Base-by-base conservation (phyloP, 2,888 invertebrate genomes). In the Agrochola lota region DNA sequence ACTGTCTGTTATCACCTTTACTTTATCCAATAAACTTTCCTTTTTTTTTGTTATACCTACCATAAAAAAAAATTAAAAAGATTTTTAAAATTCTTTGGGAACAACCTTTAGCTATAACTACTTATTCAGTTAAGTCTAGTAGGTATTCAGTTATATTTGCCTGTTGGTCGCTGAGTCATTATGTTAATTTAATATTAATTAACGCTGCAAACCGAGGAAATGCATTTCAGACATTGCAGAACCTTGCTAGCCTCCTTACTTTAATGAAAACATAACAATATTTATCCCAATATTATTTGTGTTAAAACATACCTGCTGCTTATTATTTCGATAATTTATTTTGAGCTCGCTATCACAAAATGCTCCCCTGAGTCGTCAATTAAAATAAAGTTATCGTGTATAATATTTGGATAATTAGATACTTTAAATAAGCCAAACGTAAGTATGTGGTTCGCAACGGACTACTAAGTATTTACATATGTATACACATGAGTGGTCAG, bases 331-430 rank as follows among this genome's bases (percentile, higher is more conserved):
- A 40, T 66, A 59, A 77, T 80, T 69, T 64, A 77, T 60, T 60
- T 80, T 59, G 7, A 64, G 30, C 57, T 57, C 30, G 63, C 8
- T 60, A 23, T 23, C n/a, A 49, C 23, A 15, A 73, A 74, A 64
- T 66, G 12, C 15, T 74, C 68, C 73, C 59, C 12, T 26, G 63
- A 30, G 74, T 23, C 43, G 17, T 43, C 49, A 60, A 66, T 52
- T 78, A 52, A 81, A 73, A 68, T 62, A 69, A 64, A 80, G 66
- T 46, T 40, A 62, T 67, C 7, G 15, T 69, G 49, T 77, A 9
- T 43, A 62, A 23, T 57, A 71, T 75, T 62, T 62, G 26, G 15
- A 77, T 55, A 52, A 63, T n/a, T 46, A n/a, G 57, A 57, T 57
- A 63, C 20, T 63, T 55, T 46, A 63, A n/a, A 76, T 43, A 43